These are phyloP conservation scores for Chromoteleia sp. DNA, from an alignment of 2,888 invertebrate species.

Conservation along the genomic window DNA sequence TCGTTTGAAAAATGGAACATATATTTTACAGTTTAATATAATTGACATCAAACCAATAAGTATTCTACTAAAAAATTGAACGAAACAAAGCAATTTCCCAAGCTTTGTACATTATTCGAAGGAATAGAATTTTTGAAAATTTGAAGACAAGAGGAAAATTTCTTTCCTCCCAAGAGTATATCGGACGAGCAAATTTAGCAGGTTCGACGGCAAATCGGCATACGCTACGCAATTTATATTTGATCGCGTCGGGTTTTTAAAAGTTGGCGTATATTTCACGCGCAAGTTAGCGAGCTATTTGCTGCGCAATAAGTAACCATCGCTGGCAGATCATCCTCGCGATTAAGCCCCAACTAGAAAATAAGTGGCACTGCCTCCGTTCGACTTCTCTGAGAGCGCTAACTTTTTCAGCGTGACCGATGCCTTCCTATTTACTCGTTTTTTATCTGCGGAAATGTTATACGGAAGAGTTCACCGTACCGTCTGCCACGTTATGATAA, in stretches of 20 bases:
- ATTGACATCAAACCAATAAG: no score
- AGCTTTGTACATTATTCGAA: no score
- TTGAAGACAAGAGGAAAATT: no score
- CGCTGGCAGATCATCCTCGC: constrained; percentile 60
- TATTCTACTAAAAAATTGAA: no score
- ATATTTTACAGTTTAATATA: no score
- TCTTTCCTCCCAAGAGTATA: no score
- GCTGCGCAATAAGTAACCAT: constrained; percentile 60
- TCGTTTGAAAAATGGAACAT: no score
- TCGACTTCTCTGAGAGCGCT: constrained; percentile 37
- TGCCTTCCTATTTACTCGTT: constrained; percentile 61
- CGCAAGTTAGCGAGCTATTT: constrained; percentile 48
- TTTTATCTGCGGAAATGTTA: constrained; percentile 61
- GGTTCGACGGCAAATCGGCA: constrained; percentile 5
- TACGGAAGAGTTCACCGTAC: constrained; percentile 45
- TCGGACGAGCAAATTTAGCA: constrained; percentile 10
- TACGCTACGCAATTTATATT: constrained; percentile 31
- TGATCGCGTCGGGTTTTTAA: constrained; percentile 19
- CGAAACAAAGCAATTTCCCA: no score
- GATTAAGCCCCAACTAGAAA: constrained; percentile 58
- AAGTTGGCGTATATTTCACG: constrained; percentile 54
- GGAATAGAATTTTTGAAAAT: no score
- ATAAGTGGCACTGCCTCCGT: constrained; percentile 51
- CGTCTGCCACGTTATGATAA: constrained; percentile 43
- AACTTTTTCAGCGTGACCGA: constrained; percentile 64